These are phyloP conservation scores for Aphaenogaster ashmeadi DNA, from an alignment of 1,140 invertebrate genomes.

Conservation along the genomic window DNA sequence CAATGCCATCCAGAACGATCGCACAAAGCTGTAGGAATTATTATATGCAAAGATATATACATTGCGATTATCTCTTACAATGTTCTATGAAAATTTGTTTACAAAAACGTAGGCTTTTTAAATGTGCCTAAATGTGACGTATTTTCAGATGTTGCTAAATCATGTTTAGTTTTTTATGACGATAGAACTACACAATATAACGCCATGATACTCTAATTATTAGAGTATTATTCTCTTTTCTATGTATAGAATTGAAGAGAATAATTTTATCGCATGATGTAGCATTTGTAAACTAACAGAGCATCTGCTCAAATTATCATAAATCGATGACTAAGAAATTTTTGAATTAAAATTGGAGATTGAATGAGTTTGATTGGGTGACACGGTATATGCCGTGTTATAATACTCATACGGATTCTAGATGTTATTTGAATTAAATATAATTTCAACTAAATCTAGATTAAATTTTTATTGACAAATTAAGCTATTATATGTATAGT, in stretches of 20 bases:
- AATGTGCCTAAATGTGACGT: conserved; percentile 17
- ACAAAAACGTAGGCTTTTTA: not conserved
- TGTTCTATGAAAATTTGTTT: conserved; percentile 15
- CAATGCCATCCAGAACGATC: not conserved
- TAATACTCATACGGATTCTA: not conserved
- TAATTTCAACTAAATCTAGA: not conserved
- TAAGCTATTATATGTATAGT: not conserved
- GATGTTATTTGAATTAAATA: not conserved
- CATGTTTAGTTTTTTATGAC: not conserved
- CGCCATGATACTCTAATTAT: not conserved
- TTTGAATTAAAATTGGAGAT: conserved; percentile 11
- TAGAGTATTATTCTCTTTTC: not conserved
- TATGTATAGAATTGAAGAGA: not conserved
- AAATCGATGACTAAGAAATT: not conserved
- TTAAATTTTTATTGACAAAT: conserved; percentile 6
- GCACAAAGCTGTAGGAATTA: not conserved
- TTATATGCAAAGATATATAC: not conserved
- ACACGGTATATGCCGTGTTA: not conserved
- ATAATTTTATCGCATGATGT: not conserved
- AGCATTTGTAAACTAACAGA: not conserved
- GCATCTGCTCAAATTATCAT: not conserved
- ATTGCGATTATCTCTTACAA: not conserved
- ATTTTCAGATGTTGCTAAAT: not conserved
- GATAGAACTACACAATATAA: not conserved
- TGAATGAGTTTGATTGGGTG: not conserved